phyloP scores from a whole-genome alignment of 2,888 invertebrate genomes.

The Melikaiella ostensackeni region DNA sequence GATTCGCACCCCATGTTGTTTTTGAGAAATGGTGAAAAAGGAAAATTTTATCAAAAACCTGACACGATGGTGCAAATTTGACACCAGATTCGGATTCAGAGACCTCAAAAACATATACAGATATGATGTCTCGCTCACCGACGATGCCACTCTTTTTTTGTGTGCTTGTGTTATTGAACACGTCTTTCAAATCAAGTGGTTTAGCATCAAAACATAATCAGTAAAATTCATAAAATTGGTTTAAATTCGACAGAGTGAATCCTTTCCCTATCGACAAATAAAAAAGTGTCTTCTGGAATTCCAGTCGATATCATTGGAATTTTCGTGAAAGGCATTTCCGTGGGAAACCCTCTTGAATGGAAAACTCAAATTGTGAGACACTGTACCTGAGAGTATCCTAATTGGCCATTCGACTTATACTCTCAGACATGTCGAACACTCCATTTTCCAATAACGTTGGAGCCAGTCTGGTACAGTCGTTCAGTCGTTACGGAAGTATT shows the following conservation, averaged over 20 bases:
- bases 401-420: constrained; percentile 53
- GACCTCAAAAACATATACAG: no score
- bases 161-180: no score
- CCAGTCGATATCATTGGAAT: neutral
- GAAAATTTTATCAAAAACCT: no score
- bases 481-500: constrained; percentile 5
- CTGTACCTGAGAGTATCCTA: constrained; percentile 50
- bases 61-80: no score
- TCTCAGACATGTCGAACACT: constrained; percentile 49
- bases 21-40: no score
- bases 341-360: neutral
- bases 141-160: no score
- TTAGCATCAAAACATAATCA: no score
- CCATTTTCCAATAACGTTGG: constrained; percentile 55
- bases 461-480: constrained; percentile 25
- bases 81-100: no score
- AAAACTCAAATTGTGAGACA: constrained; percentile 13
- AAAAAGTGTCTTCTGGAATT: neutral
- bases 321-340: neutral
- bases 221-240: neutral
- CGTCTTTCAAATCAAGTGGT: no score
- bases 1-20: no score
- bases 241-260: neutral
- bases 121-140: no score
- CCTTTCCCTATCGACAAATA: neutral